Evolutionary conservation across 1,140 invertebrate genomes (phyloP).

Genomic region (Mactra quadrangularis): DNA sequence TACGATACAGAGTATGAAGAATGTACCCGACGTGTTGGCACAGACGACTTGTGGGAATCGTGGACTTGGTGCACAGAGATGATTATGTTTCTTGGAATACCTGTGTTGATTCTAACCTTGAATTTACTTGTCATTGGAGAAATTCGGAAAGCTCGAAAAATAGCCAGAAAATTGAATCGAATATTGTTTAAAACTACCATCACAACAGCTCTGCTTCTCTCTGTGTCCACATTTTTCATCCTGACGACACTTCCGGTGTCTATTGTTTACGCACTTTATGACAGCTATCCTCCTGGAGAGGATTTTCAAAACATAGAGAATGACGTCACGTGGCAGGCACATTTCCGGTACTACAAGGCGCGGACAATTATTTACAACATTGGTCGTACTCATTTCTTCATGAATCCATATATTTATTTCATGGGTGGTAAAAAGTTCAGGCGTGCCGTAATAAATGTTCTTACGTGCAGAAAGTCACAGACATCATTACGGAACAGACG

Average conservation of each 20-base stretch:
- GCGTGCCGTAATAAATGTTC: slow-evolving; percentile 24
- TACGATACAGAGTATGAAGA: slow-evolving; percentile 48
- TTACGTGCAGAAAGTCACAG: not conserved
- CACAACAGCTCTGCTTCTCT: slow-evolving; percentile 72
- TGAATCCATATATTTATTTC: slow-evolving; percentile 74
- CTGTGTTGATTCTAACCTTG: slow-evolving; percentile 70
- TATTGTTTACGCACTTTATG: slow-evolving; percentile 67
- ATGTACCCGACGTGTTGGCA: slow-evolving; percentile 33
- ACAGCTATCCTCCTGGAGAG: slow-evolving; percentile 45
- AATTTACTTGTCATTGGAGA: slow-evolving; percentile 73
- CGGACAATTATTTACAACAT: slow-evolving; percentile 68
- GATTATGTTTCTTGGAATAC: slow-evolving; percentile 72
- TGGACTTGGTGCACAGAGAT: slow-evolving; percentile 75
- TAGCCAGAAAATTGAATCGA: slow-evolving; percentile 9
- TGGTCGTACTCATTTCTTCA: slow-evolving; percentile 71
- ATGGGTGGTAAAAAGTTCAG: slow-evolving; percentile 68
- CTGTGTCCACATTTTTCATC: slow-evolving; percentile 74
- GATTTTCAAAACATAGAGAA: slow-evolving; percentile 37
- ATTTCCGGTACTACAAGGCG: slow-evolving; percentile 65
- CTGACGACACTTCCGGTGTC: slow-evolving; percentile 73
- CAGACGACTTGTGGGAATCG: slow-evolving; percentile 62
- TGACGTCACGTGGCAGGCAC: slow-evolving; percentile 63
- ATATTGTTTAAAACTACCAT: slow-evolving; percentile 44
- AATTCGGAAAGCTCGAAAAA: slow-evolving; percentile 59
- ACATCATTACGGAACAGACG: not conserved